Evolutionary conservation across 2,888 invertebrate species (phyloP), one percentile per base, ranked within the genome.

Genomic region (Drosophila flavopinicola): DNA sequence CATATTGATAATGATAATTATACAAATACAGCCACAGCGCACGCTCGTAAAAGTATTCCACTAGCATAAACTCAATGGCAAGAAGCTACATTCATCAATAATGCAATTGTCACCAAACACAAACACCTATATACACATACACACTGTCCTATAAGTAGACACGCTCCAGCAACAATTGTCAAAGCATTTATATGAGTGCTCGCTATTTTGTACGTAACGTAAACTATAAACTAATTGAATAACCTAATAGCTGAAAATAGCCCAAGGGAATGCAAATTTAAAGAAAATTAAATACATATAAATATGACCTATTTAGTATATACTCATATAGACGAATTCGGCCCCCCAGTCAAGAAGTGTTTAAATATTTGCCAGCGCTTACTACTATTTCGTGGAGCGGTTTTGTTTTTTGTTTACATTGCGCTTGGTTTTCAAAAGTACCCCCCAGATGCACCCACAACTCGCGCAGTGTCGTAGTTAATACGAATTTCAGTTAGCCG

Each of bases 401-500:
- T 52, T 78, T 54, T 33, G 45, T 63, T 80, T 66, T 54, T 44
- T 63, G 82, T 85, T 78, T 75, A 54, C 44, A 68, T 51, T 77
- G 66, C 56, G 60, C 60, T 78, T 70, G 39, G 41, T 35, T 30
- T 47, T 45, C 37, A 11, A 32, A 49, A 25, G 29, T 56, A 6
- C 33, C 47, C 11, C 27, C 35, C 13, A 10, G 1, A 32, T 38
- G 24, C 37, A 10, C 54, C 41, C 35, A 1, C 33, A 23, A 5
- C 20, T 15, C 45, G 24, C 56, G 29, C 53, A 60, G 37, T 60
- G 52, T 61, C 69, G 85, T 80, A 80, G 80, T 87, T 80, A 86
- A 86, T 80, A 66, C 45, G 37, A 80, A 80, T 80, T 86, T 84
- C 74, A 85, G 77, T 80, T 80, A 87, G 78, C 78, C 44, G 70